Percentiles rank a stretch among this genome's conserved stretches.
phyloP scores from a whole-genome alignment of 2,113 vertebrate genomes.

The Puffinus mauretanicus region DNA sequence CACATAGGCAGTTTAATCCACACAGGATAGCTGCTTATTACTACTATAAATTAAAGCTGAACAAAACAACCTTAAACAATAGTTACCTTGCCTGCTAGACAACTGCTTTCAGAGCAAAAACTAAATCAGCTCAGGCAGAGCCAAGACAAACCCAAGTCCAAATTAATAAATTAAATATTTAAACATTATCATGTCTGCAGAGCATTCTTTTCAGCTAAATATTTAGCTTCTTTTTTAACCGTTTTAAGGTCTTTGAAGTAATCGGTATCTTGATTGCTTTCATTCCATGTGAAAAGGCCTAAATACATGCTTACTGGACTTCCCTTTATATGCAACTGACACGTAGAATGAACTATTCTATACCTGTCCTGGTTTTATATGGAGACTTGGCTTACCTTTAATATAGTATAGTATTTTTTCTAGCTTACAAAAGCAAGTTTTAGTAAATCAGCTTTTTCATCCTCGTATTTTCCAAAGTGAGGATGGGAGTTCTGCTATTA shows the following conservation, averaged over 20 bases:
- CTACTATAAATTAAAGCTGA: background rate
- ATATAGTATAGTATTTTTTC: background rate
- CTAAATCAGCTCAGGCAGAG: background rate
- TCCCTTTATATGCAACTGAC: background rate
- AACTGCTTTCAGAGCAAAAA: background rate
- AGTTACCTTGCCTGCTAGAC: background rate
- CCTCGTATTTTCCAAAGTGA: background rate
- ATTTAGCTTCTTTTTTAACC: background rate
- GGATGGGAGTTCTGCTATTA: background rate
- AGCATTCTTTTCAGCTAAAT: constrained; percentile 11
- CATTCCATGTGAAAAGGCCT: background rate
- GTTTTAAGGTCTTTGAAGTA: background rate
- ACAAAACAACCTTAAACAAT: background rate
- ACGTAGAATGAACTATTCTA: background rate
- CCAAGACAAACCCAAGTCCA: background rate
- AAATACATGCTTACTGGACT: background rate
- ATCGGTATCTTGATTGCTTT: background rate
- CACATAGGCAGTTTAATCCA: background rate
- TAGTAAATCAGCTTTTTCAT: background rate
- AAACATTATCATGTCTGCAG: background rate
- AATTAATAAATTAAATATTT: background rate
- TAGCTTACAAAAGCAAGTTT: background rate
- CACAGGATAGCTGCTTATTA: background rate
- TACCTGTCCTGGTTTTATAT: background rate
- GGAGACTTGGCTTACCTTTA: background rate